Base-by-base conservation (phyloP, 2,888 invertebrate species). In the Aelia acuminata region DNA sequence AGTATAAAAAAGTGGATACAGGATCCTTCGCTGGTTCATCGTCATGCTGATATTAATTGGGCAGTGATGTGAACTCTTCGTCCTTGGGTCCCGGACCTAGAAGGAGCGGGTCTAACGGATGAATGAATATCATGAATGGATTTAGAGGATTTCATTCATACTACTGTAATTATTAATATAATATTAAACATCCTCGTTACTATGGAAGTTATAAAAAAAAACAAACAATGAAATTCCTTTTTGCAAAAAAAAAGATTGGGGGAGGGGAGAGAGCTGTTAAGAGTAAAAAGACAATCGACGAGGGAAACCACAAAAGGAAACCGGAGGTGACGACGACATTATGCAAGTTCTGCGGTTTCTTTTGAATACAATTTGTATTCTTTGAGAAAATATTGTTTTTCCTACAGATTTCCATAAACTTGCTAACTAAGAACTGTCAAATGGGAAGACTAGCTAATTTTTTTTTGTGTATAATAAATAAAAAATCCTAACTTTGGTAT, bases 341-440 rank as follows among this genome's bases (percentile, higher is more conserved):
- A 70, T 35, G 63, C 63, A 70, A 70, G 63, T 31, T 70, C 18
- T 70, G 35, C 63, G 63, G 63, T 70, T 70, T 70, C 31, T 35
- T 35, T 31, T 35, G 18, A 70, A 35, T 70, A 70, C 63, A 35
- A 70, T 70, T 70, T 70, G 35, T 70, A 70, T 70, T 35, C 31
- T 70, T 70, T 70, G 63, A 20, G 35, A 70, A 70, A 70, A 70
- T 70, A 70, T 70, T 70, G 31, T 35, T 70, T 70, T n/a, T 57
- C 3, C 13, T 26, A 0, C 2, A 18, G 31, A 70, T 70, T 70
- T 70, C 18, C 20, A 7, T 7, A 70, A 15, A 70, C 63, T 70
- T 7, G 5, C 15, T 7, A 70, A 70, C 18, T 0, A 35, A 35
- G 8, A 35, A 35, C 5, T 18, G 5, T 31, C 26, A 20, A 31